Base-by-base conservation (phyloP, 92 coral and sea anemone species). In the Heliopora coerulea region DNA sequence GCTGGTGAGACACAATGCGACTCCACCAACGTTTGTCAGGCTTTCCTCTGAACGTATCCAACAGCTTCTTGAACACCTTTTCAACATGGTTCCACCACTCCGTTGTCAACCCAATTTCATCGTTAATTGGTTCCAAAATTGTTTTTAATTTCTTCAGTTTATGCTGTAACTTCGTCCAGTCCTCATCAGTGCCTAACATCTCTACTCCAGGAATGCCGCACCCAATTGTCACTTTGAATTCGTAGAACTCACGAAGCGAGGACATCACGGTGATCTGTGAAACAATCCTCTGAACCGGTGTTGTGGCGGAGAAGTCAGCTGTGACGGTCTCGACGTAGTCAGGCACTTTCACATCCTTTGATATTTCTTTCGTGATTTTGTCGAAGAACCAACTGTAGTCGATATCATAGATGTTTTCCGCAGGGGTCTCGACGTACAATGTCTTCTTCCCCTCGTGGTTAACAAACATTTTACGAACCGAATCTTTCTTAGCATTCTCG, bases 191-290 rank as follows among this genome's bases (percentile, higher is more conserved):
- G 10, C 88, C 88, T 0, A 69, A n/a, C 87, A 86, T 83, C 48
- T 86, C 91, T 3, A 83, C 79, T 12, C 58, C 85, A 2, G 91
- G 90, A 24, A 86, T 86, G 18, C 90, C 90, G 73, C 90, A 82
- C 0, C 1, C 9, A 6, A 24, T 1, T 21, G 0, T 25, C 66
- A 56, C 8, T 1, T 33, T n/a, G 49, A 11, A 85, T 24, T 37
- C 27, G 20, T 81, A 82, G 56, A 34, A 85, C 57, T 68, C 79
- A 46, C 79, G 81, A 0, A 86, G 25, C 0, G 90, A 86, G 14
- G 84, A 83, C 90, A 86, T 86, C 26, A 83, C 32, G 29, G 84
- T 65, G 35, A 84, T 69, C 52, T 60, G 83, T 33, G 75, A 78
- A 29, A 84, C 88, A n/a, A 87, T 87, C 82, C 77, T 87, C 17